A percentile compares a stretch with the other conserved stretches of the same genome.
Evolutionary conservation across 2,113 vertebrate species (phyloP).

Genomic region (Orthonyx spaldingii): DNA sequence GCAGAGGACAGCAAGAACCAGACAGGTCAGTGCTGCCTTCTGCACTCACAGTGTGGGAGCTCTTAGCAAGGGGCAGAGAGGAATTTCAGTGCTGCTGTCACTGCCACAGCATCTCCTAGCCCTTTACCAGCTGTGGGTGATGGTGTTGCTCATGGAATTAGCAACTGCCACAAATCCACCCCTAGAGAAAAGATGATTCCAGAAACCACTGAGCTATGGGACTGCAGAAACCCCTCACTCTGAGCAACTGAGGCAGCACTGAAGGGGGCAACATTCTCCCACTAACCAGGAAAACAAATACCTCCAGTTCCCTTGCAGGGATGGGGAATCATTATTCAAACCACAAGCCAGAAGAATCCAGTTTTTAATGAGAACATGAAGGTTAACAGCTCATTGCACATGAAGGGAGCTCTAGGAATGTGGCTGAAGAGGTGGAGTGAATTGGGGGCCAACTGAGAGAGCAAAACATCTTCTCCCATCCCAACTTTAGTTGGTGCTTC

Average conservation of each 20-base stretch:
- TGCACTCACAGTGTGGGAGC: fast-evolving
- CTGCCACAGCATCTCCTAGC: constrained; percentile 7
- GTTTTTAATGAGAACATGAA: constrained; percentile 27
- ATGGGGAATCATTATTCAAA: background rate
- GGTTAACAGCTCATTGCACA: constrained; percentile 33
- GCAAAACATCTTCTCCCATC: constrained; percentile 1
- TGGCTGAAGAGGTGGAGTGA: constrained; percentile 33
- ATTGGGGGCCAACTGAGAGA: background rate
- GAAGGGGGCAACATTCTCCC: background rate
- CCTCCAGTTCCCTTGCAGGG: background rate
- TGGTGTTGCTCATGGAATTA: background rate
- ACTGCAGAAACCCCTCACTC: background rate
- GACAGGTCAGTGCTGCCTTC: background rate
- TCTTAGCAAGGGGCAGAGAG: background rate
- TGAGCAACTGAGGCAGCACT: background rate
- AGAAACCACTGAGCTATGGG: constrained; percentile 13
- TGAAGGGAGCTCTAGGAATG: constrained; percentile 52
- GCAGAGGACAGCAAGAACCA: constrained; percentile 62
- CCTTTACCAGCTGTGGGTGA: background rate
- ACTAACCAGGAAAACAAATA: background rate
- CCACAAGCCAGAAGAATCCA: constrained; percentile 28
- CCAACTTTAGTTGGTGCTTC: background rate
- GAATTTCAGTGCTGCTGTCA: constrained; percentile 25
- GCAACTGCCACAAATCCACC: background rate
- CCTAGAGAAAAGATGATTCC: background rate